Evolutionary conservation across 2,888 invertebrate species (phyloP).

Genomic region (Trichogramma evanescens): DNA sequence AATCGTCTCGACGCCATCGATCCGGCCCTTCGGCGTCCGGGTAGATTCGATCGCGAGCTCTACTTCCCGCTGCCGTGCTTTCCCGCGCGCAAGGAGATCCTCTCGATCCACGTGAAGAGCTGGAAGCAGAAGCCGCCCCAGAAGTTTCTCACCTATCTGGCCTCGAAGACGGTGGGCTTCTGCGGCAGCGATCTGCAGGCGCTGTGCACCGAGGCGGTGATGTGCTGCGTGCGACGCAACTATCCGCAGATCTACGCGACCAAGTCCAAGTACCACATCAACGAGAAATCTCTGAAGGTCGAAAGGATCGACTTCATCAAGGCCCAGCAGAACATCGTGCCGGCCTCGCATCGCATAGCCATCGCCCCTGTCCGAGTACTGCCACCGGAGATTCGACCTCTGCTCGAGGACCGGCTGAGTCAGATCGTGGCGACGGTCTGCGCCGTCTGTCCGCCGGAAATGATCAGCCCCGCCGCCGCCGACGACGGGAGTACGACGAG

Average conservation of each 20-base stretch:
- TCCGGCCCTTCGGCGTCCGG: conserved; percentile 80
- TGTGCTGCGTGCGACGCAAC: conserved; percentile 53
- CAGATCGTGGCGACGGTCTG: conserved; percentile 47
- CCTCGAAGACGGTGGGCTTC: conserved; percentile 54
- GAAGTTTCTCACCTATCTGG: conserved; percentile 53
- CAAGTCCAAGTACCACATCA: conserved; percentile 50
- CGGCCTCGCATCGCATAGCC: conserved; percentile 58
- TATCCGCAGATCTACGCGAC: conserved; percentile 59
- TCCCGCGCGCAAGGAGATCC: conserved; percentile 69
- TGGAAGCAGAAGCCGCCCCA: conserved; percentile 50
- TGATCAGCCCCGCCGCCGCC: conserved; percentile 34
- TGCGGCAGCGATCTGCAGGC: conserved; percentile 62
- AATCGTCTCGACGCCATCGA: conserved; percentile 85
- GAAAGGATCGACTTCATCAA: conserved; percentile 52
- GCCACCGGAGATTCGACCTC: conserved; percentile 52
- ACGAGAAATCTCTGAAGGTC: conserved; percentile 59
- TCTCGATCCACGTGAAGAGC: conserved; percentile 51
- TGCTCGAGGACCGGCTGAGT: conserved; percentile 51
- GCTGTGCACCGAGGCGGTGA: conserved; percentile 57
- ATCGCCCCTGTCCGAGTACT: conserved; percentile 54
- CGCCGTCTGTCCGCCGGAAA: conserved; percentile 52
- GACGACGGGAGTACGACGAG: conserved; percentile 5
- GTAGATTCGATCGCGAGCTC: conserved; percentile 83
- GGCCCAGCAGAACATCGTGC: conserved; percentile 58
- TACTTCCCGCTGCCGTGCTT: conserved; percentile 74